Base-by-base conservation (phyloP, 1,140 invertebrate genomes). In the Schlechtendalia chinensis region DNA sequence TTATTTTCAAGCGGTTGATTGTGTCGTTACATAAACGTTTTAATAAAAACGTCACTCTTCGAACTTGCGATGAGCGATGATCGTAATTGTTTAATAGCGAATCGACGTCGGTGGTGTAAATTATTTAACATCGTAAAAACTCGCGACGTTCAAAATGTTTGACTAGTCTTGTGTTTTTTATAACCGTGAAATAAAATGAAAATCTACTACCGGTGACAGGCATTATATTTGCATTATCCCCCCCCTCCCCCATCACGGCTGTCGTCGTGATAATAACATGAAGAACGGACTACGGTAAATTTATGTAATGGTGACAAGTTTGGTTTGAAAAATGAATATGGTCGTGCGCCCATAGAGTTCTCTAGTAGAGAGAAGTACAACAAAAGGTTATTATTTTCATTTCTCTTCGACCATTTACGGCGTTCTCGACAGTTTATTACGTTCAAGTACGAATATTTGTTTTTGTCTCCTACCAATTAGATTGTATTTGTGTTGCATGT, bases 31-130 rank as follows among this genome's bases (percentile, higher is more conserved):
- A 11, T 39, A 67, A 67, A 67, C n/a, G 39, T 67, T 67, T 67
- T 32, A 39, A 67, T 67, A 39, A 45, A 45, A 67, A 11, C n/a
- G 63, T 67, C 63, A 67, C 11, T 39, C n/a, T 45, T 67, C n/a
- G 39, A 65, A n/a, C n/a, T 3, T 45, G 22, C n/a, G n/a, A 67
- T 67, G n/a, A 39, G 32, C 3, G 3, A 39, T 39, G 32, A 39
- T 39, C 32, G 32, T 39, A 3, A 3, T 39, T 39, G 32, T 8
- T n/a, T 39, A 39, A 39, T 39, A 39, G 32, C 8, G 32, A 39
- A 67, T 19, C 22, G 63, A n/a, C 32, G n/a, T 14, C 12, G 11
- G 11, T 11, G 11, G 32, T 19, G 32, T 45, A 39, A 45, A 67
- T 67, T 19, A 45, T 45, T 27, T 45, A n/a, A 32, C 22, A n/a